These are phyloP conservation scores for Eubucco bourcierii DNA, from an alignment of 2,113 vertebrate species.

Conservation along the genomic window DNA sequence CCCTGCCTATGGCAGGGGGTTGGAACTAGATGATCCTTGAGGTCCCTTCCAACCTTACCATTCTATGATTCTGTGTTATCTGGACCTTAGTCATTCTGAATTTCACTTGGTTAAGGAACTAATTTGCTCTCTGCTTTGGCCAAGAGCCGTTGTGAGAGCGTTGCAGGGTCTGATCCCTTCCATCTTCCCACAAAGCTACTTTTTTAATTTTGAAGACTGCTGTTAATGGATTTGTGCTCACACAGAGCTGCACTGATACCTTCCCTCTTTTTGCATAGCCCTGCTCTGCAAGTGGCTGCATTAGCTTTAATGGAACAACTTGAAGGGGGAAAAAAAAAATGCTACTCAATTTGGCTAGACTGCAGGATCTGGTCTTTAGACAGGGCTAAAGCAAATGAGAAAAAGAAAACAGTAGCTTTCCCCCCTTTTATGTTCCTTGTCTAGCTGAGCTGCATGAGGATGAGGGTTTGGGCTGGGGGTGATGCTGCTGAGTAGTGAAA, in stretches of 20 bases:
- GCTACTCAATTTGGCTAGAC: not conserved
- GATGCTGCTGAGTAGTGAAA: slow-evolving; percentile 45
- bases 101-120: not conserved
- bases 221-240: slow-evolving; percentile 5
- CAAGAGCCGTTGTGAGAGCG: not conserved
- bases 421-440: slow-evolving; percentile 13
- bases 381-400: not conserved
- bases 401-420: not conserved
- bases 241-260: not conserved
- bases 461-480: not conserved
- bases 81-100: not conserved
- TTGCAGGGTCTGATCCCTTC: not conserved
- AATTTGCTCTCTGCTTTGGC: not conserved
- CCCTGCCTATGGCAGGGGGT: too few relatives aligned
- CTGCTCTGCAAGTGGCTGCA: slow-evolving; percentile 19
- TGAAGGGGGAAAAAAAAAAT: not conserved
- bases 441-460: slow-evolving; percentile 14
- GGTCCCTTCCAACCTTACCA: too few relatives aligned
- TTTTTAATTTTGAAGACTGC: not conserved
- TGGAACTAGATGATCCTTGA: too few relatives aligned
- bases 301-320: slow-evolving; percentile 14
- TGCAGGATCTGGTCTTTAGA: not conserved
- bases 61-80: not conserved
- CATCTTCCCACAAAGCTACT: not conserved
- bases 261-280: not conserved